Percentiles rank a stretch among this genome's conserved stretches.
Conservation (phyloP, 2,888 invertebrate species). For the Drosophila sordidula region DNA sequence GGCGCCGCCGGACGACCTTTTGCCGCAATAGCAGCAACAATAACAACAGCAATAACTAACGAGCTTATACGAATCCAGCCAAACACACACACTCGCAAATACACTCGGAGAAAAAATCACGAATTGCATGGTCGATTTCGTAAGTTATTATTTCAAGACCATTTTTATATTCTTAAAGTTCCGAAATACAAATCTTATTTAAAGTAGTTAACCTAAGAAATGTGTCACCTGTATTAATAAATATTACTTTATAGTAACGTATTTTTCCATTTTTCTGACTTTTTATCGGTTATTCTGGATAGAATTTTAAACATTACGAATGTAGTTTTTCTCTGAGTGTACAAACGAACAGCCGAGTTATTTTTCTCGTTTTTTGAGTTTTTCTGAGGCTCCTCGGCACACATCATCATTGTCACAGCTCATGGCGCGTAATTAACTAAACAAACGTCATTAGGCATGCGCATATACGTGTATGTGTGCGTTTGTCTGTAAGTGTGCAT, state of each 20-base stretch:
- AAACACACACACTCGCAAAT: conserved; percentile 5
- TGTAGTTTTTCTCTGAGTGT: conserved; percentile 2
- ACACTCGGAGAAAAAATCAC: conserved; percentile 6
- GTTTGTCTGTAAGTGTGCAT: conserved; percentile 9
- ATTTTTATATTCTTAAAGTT: no score
- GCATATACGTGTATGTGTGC: conserved; percentile 43
- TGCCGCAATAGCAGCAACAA: conserved; percentile 42
- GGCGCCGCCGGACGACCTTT: conserved; percentile 65
- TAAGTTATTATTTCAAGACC: no score
- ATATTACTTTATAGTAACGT: no score
- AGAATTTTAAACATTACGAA: no score
- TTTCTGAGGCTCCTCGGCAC: conserved; percentile 49
- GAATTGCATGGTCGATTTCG: no score
- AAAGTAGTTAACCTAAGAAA: background rate
- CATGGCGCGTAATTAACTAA: conserved; percentile 82
- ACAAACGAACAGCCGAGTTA: conserved; percentile 11
- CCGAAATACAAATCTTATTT: no score
- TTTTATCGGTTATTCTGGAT: no score
- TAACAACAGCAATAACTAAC: conserved; percentile 65
- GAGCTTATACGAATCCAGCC: conserved; percentile 61
- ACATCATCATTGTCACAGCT: conserved; percentile 76
- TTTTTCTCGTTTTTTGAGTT: conserved; percentile 42
- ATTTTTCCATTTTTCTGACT: no score
- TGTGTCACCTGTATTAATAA: background rate
- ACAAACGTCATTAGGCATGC: conserved; percentile 82